Conservation (phyloP, 1,140 invertebrate species). For the Drusus annulatus region DNA sequence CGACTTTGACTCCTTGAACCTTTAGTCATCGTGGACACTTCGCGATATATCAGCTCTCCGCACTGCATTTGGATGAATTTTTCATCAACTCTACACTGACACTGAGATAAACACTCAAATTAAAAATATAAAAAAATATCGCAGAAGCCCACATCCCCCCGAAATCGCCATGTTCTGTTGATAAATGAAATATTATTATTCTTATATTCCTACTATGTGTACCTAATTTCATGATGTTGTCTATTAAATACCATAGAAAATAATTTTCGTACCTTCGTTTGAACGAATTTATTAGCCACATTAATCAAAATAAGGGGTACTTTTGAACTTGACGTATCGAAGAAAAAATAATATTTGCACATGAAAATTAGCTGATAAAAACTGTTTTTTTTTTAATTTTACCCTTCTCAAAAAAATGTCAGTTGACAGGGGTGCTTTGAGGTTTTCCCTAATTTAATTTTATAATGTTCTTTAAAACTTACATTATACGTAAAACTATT, state of each 20-base stretch:
- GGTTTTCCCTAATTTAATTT: no score
- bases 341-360: no score
- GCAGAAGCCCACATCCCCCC: constrained; percentile 28
- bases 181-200: constrained; percentile 42
- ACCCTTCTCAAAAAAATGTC: no score
- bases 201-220: constrained; percentile 40
- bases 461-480: no score
- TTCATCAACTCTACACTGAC: constrained; percentile 47
- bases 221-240: constrained; percentile 45
- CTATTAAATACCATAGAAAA: constrained; percentile 38
- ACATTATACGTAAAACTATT: no score
- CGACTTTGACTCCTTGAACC: constrained; percentile 48
- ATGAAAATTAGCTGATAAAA: no score
- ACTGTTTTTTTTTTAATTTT: no score
- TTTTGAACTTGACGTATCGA: no score
- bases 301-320: no score
- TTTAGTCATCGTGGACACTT: constrained; percentile 49
- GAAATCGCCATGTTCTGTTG: constrained; percentile 46
- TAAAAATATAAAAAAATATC: constrained; percentile 40
- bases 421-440: no score
- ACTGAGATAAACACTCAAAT: constrained; percentile 39
- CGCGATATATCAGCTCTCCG: constrained; percentile 48
- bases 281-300: no score
- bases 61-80: constrained; percentile 45
- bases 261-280: no score